Evolutionary conservation across 2,113 vertebrate species (phyloP).

Genomic region (Mixornis gularis): DNA sequence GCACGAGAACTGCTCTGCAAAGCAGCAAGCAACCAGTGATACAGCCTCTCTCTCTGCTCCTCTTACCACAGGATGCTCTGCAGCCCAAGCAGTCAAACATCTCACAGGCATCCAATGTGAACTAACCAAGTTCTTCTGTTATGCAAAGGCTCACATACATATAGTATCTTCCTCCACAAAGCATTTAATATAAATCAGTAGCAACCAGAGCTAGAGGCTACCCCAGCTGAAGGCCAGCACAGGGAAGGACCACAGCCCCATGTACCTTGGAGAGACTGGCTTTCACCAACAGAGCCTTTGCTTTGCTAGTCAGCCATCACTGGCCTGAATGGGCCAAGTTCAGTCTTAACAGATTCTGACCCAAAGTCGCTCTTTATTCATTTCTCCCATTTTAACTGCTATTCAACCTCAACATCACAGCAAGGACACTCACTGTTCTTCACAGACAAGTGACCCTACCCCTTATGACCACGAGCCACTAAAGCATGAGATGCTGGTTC

Average conservation of each 20-base stretch:
- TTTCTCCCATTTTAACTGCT: neutral
- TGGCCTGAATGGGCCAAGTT: neutral
- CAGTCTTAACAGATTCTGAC: neutral
- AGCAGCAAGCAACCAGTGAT: neutral
- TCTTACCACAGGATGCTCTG: neutral
- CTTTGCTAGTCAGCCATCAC: neutral
- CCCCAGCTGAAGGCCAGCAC: neutral
- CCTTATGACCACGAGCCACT: neutral
- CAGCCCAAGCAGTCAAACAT: neutral
- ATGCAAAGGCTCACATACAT: neutral
- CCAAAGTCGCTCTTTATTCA: rapidly evolving
- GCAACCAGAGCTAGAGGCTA: neutral
- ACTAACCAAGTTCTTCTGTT: neutral
- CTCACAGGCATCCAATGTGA: rapidly evolving
- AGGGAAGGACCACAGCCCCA: neutral
- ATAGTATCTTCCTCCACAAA: neutral
- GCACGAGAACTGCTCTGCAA: neutral
- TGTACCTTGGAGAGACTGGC: neutral
- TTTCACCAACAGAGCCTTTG: neutral
- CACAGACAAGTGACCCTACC: neutral
- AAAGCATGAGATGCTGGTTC: neutral
- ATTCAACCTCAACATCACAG: neutral
- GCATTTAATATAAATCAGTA: neutral
- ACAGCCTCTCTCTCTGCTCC: neutral
- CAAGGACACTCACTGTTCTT: neutral